These are phyloP conservation scores for Vanessa atalanta DNA, from an alignment of 1,140 invertebrate species.

Conservation along the genomic window DNA sequence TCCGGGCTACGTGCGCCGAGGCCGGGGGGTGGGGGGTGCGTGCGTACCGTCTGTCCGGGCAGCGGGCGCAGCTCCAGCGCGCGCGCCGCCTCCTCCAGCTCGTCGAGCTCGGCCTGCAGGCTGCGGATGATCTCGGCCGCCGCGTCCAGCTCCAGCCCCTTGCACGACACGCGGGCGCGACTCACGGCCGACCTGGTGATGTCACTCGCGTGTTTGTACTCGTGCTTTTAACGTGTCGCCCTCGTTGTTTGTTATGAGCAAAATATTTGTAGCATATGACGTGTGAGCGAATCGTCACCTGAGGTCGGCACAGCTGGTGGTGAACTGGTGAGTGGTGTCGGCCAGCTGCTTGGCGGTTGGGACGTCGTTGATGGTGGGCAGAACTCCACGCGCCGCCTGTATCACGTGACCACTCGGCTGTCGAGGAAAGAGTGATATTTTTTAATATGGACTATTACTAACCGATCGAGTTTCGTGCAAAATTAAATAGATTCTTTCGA, in stretches of 20 bases:
- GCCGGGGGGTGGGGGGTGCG: slow-evolving; percentile 76
- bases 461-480: too few relatives aligned
- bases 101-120: slow-evolving; percentile 90
- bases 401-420: slow-evolving; percentile 86
- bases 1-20: slow-evolving; percentile 90
- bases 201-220: neutral
- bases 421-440: neutral
- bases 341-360: slow-evolving; percentile 85
- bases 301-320: slow-evolving; percentile 88
- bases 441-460: too few relatives aligned
- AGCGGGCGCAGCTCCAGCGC: slow-evolving; percentile 88
- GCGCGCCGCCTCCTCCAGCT: slow-evolving; percentile 88
- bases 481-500: too few relatives aligned
- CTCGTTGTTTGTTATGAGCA: too few relatives aligned
- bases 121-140: slow-evolving; percentile 90
- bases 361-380: slow-evolving; percentile 93
- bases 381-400: slow-evolving; percentile 88
- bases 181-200: slow-evolving; percentile 84
- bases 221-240: too few relatives aligned
- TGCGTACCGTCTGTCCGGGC: slow-evolving; percentile 89
- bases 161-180: slow-evolving; percentile 93
- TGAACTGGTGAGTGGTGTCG: slow-evolving; percentile 88
- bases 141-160: slow-evolving; percentile 91
- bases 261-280: too few relatives aligned
- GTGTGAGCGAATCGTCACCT: slow-evolving; percentile 64